Evolutionary conservation across 2,888 invertebrate genomes (phyloP).

Genomic region (Entomobrya multifasciata): DNA sequence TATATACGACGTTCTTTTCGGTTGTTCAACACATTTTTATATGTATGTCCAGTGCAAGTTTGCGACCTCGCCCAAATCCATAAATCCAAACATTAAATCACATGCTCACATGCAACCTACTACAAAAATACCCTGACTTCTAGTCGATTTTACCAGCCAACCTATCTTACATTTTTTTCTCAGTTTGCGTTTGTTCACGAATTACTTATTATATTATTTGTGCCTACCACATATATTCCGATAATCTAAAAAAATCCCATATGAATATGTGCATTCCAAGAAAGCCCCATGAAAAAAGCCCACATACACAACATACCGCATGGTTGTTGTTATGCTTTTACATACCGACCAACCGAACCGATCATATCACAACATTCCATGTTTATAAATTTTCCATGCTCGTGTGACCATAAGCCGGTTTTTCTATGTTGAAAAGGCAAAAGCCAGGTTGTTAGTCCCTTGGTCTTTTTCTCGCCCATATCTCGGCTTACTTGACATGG

Average conservation of each 20-base stretch:
- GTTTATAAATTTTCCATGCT: slow-evolving; percentile 37
- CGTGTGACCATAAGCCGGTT: slow-evolving; percentile 20
- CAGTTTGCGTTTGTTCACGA: neutral
- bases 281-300: neutral
- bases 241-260: slow-evolving; percentile 8
- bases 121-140: slow-evolving; percentile 59
- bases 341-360: slow-evolving; percentile 9
- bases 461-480: slow-evolving; percentile 16
- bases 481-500: slow-evolving; percentile 18
- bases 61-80: slow-evolving; percentile 74
- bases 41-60: slow-evolving; percentile 65
- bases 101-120: slow-evolving; percentile 69
- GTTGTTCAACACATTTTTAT: slow-evolving; percentile 7
- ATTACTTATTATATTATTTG: slow-evolving; percentile 38
- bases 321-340: slow-evolving; percentile 55
- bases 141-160: slow-evolving; percentile 36
- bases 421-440: neutral
- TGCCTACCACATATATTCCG: slow-evolving; percentile 3
- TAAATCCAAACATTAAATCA: slow-evolving; percentile 73
- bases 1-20: too few relatives aligned
- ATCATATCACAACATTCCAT: slow-evolving; percentile 13
- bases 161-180: slow-evolving; percentile 35
- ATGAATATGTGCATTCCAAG: too few relatives aligned
- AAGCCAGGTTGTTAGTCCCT: neutral
- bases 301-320: slow-evolving; percentile 33